Evolutionary conservation across 2,113 vertebrate species (phyloP), one percentile per base, ranked within the genome.

Genomic region (Ovis aries): DNA sequence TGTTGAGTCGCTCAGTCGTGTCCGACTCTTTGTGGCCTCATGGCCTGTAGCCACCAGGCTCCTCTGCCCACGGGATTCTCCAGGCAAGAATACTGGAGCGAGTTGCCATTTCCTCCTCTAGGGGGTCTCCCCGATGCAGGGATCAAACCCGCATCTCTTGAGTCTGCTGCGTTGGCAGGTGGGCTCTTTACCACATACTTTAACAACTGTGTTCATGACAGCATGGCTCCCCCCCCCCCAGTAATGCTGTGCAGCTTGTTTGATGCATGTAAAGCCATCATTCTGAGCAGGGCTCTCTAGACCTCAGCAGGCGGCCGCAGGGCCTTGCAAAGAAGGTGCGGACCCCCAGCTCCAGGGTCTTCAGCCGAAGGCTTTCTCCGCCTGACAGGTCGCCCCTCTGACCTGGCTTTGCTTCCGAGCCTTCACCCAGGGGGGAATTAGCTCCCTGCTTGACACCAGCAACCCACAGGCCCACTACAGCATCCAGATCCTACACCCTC

Each of bases 321-420:
- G 55, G 50, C 48, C 33, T 7, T 16, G 6, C 77, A 71, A 23
- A 57, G 33, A 6, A n/a, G 27, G n/a, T 17, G 43, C 0, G 2
- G 80, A 60, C 33, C 21, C 21, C 15, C 40, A 9, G 36, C 33
- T 9, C 71, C 12, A 6, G 16, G 19, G 17, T 7, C 25, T 1
- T 6, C 14, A 25, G 9, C 81, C 3, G 2, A 12, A 0, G 1
- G 7, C 3, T 1, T 3, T 13, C 52, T 27, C 33, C 0, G 1
- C 52, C 6, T 7, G 3, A 3, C 2, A 57, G 3, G 25, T 3
- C 3, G 0, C 31, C 6, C 4, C 48, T 59, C 29, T 27, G 40
- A 27, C 11, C 7, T 33, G 13, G 10, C 10, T 50, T 5, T 40
- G 40, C 17, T 25, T 43, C 16, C 0, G 0, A 19, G n/a, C 45